phyloP scores from a whole-genome alignment of 1,140 invertebrate species.

The Drosophila fuyamai region DNA sequence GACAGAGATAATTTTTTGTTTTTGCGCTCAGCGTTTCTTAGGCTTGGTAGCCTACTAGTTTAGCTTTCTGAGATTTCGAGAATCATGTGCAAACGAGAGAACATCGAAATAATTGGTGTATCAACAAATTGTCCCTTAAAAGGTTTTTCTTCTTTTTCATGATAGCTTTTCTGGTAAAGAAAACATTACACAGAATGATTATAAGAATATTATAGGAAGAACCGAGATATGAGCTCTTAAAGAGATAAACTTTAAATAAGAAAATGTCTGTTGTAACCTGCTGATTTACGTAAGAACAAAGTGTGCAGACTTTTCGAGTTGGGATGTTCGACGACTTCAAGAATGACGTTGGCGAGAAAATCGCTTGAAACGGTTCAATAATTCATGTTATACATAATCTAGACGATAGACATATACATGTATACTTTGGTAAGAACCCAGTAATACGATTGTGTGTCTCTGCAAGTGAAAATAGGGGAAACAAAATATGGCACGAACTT shows the following conservation, averaged over 20 bases:
- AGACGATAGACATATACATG: neutral
- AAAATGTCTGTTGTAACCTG: no score
- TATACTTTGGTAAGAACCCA: neutral
- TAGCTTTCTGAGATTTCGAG: neutral
- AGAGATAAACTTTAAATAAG: no score
- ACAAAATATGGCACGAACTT: slow-evolving; percentile 41
- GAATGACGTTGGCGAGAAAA: no score
- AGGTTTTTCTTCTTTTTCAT: no score
- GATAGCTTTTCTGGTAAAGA: no score
- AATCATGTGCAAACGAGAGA: neutral
- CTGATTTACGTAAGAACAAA: no score
- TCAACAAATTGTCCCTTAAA: no score
- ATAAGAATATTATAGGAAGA: no score
- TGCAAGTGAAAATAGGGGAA: neutral
- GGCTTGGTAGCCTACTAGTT: neutral
- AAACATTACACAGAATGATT: no score
- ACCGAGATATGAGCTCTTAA: no score
- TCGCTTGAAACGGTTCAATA: neutral
- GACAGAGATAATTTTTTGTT: slow-evolving; percentile 7
- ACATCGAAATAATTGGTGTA: neutral
- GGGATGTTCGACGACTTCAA: no score
- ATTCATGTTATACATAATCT: neutral
- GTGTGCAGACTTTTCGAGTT: no score
- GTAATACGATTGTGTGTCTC: neutral
- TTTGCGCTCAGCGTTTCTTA: slow-evolving; percentile 11